phyloP scores from a whole-genome alignment of 1,140 invertebrate species.

The Diachasma alloeum region DNA sequence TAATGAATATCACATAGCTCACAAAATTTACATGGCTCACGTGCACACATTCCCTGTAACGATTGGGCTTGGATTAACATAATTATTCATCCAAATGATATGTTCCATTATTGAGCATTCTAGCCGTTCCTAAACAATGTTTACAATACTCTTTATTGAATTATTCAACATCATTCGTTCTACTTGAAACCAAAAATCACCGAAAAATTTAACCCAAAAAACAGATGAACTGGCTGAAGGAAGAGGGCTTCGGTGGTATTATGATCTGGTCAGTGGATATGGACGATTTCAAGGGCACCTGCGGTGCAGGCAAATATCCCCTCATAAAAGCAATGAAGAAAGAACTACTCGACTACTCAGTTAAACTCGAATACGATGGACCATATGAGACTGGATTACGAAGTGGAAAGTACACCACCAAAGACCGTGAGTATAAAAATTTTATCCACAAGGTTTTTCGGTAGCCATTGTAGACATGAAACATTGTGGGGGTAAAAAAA shows the following conservation, averaged over 20 bases:
- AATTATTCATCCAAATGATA: slow-evolving; percentile 14
- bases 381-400: slow-evolving; percentile 80
- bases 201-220: neutral
- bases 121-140: slow-evolving; percentile 1
- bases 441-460: neutral
- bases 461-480: neutral
- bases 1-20: neutral
- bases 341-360: slow-evolving; percentile 83
- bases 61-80: slow-evolving; percentile 13
- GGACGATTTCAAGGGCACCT: slow-evolving; percentile 92
- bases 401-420: slow-evolving; percentile 81
- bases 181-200: neutral
- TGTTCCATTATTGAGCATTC: slow-evolving; percentile 10
- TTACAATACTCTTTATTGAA: neutral
- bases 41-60: slow-evolving; percentile 1
- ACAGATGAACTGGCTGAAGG: slow-evolving; percentile 92
- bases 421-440: slow-evolving; percentile 79
- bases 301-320: slow-evolving; percentile 91
- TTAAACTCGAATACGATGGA: slow-evolving; percentile 86
- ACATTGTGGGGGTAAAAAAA: neutral
- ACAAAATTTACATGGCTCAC: neutral
- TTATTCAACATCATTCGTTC: neutral
- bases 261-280: slow-evolving; percentile 98
- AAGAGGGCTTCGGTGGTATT: slow-evolving; percentile 93
- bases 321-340: slow-evolving; percentile 87